A percentile compares a stretch with the other conserved stretches of the same genome.
These are phyloP conservation scores for Apostichopus japonicus DNA, from an alignment of 35 echinoderm and acorn worm genomes.

Conservation along the genomic window DNA sequence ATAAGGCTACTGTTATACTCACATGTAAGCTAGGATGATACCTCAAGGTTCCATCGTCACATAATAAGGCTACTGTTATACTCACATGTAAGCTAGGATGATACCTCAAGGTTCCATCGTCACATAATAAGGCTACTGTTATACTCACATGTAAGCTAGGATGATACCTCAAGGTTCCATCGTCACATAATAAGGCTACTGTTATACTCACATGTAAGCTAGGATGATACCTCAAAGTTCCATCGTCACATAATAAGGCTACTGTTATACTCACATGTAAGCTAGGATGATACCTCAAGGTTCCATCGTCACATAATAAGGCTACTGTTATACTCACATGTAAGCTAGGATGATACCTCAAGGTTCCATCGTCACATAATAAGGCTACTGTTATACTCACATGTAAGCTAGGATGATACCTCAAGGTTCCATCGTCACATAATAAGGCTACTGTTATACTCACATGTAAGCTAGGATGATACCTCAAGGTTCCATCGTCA, in stretches of 20 bases:
- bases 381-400: slow-evolving; percentile 64
- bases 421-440: slow-evolving; percentile 88
- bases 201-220: slow-evolving; percentile 92
- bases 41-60: slow-evolving; percentile 86
- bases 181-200: slow-evolving; percentile 53
- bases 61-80: slow-evolving; percentile 10
- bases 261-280: slow-evolving; percentile 85
- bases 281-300: slow-evolving; percentile 90
- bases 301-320: slow-evolving; percentile 78
- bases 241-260: slow-evolving; percentile 68
- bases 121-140: slow-evolving; percentile 24
- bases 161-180: slow-evolving; percentile 91
- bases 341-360: slow-evolving; percentile 94
- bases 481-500: slow-evolving; percentile 88
- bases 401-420: slow-evolving; percentile 96
- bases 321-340: slow-evolving; percentile 77
- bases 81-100: slow-evolving; percentile 98
- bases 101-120: slow-evolving; percentile 89
- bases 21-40: slow-evolving; percentile 98
- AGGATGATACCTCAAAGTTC: slow-evolving; percentile 89
- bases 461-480: slow-evolving; percentile 97
- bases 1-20: slow-evolving; percentile 45
- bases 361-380: slow-evolving; percentile 81
- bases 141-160: slow-evolving; percentile 97
- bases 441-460: slow-evolving; percentile 41